Conservation (phyloP, 2,113 vertebrate genomes). For the Sander vitreus region DNA sequence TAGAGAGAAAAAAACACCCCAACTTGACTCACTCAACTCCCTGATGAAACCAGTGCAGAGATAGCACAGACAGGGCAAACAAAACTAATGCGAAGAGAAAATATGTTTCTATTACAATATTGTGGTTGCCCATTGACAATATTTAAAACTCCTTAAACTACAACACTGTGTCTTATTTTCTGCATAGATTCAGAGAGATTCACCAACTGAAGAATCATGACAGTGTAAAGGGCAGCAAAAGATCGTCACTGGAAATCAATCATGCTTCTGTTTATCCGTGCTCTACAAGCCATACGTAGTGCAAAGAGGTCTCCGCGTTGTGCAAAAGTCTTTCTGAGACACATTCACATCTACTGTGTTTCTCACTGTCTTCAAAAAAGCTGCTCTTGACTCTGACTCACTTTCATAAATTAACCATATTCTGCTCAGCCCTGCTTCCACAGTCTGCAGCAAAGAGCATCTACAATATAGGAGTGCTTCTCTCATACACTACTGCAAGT, state of each 20-base stretch:
- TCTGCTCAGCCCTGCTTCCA: conserved; percentile 16
- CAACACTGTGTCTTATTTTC: neutral
- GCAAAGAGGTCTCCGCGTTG: neutral
- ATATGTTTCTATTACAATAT: neutral
- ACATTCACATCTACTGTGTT: conserved; percentile 9
- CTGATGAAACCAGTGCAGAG: conserved; percentile 22
- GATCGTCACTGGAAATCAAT: conserved; percentile 8
- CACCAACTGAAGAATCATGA: neutral
- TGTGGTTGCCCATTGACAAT: conserved; percentile 4
- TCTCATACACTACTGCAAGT: conserved; percentile 18
- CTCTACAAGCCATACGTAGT: neutral
- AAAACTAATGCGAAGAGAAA: neutral
- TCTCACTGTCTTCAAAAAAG: conserved; percentile 25
- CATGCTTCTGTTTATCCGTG: neutral
- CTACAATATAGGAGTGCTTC: conserved; percentile 39
- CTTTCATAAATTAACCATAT: conserved; percentile 74
- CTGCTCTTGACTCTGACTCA: conserved; percentile 20
- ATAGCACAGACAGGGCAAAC: neutral
- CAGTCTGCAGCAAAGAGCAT: conserved; percentile 47
- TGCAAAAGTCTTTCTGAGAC: conserved; percentile 6
- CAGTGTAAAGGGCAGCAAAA: conserved; percentile 6
- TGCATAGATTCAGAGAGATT: neutral
- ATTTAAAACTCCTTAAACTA: neutral
- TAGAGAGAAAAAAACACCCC: conserved; percentile 12
- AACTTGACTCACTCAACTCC: neutral